These are phyloP conservation scores for Amiota mariae DNA, from an alignment of 2,888 invertebrate species.

Conservation along the genomic window DNA sequence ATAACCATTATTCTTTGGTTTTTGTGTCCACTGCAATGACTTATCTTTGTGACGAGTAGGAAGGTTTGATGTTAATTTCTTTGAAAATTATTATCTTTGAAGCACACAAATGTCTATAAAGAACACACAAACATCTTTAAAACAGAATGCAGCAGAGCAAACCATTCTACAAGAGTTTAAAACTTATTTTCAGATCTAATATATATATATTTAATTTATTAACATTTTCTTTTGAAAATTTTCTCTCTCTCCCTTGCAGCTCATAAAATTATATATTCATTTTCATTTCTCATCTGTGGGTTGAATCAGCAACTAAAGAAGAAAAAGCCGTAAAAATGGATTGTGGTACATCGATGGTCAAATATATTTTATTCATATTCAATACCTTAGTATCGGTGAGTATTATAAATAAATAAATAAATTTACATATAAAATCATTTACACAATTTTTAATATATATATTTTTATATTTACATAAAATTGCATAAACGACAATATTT, in stretches of 20 bases:
- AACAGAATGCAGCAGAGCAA: too few relatives aligned
- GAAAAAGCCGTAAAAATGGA: constrained; percentile 75
- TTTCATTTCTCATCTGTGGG: constrained; percentile 32
- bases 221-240: background rate
- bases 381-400: constrained; percentile 86
- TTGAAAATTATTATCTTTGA: too few relatives aligned
- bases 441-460: background rate
- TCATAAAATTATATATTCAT: constrained; percentile 22
- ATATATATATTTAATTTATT: too few relatives aligned
- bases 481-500: constrained; percentile 19
- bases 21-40: too few relatives aligned
- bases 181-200: too few relatives aligned
- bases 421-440: background rate
- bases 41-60: too few relatives aligned
- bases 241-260: constrained; percentile 11
- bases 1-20: too few relatives aligned
- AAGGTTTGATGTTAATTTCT: too few relatives aligned
- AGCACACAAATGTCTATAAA: too few relatives aligned
- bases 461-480: background rate
- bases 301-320: constrained; percentile 31
- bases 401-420: constrained; percentile 31
- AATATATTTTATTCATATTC: constrained; percentile 87
- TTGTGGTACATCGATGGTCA: constrained; percentile 84
- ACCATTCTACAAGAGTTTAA: too few relatives aligned
- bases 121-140: too few relatives aligned